A percentile compares a stretch with the other conserved stretches of the same genome.
phyloP scores from a whole-genome alignment of 2,888 invertebrate genomes.

The Quadroppia sp. region DNA sequence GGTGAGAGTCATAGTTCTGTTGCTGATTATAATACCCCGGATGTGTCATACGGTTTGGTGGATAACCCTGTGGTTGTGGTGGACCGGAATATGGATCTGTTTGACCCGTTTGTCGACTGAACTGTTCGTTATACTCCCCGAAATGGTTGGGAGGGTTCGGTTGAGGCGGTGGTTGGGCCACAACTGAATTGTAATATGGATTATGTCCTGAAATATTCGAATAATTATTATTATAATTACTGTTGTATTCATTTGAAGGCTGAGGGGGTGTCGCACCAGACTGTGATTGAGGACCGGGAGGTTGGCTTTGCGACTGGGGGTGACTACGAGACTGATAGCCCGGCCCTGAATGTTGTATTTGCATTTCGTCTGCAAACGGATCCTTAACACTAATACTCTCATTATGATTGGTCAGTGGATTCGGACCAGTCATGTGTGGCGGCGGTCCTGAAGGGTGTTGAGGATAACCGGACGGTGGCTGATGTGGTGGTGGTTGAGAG shows the following conservation, averaged over 20 bases:
- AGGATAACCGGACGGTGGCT: background rate
- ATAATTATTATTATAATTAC: conserved; percentile 16
- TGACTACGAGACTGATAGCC: conserved; percentile 6
- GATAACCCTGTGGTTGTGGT: conserved; percentile 44
- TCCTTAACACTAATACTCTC: conserved; percentile 45
- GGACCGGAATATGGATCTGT: conserved; percentile 46
- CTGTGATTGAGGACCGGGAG: conserved; percentile 45
- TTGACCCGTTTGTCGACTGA: conserved; percentile 16
- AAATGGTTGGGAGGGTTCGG: conserved; percentile 29
- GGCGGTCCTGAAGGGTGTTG: conserved; percentile 18
- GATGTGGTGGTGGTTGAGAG: conserved; percentile 60
- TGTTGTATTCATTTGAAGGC: conserved; percentile 11
- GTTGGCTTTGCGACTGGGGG: background rate
- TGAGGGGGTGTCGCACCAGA: conserved; percentile 43
- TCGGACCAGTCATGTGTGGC: conserved; percentile 9
- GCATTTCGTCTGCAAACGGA: conserved; percentile 47
- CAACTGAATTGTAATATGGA: conserved; percentile 16
- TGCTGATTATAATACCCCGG: conserved; percentile 23
- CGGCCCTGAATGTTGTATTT: conserved; percentile 40
- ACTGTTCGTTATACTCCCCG: conserved; percentile 16
- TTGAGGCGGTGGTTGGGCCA: conserved; percentile 7
- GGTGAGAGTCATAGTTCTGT: conserved; percentile 2
- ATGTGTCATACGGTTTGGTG: conserved; percentile 44
- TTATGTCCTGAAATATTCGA: background rate
- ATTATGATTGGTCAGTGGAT: conserved; percentile 31